Percentiles rank a stretch among this genome's conserved stretches.
These are phyloP conservation scores for Bombus haemorrhoidalis DNA, from an alignment of 1,140 invertebrate species.

Conservation along the genomic window DNA sequence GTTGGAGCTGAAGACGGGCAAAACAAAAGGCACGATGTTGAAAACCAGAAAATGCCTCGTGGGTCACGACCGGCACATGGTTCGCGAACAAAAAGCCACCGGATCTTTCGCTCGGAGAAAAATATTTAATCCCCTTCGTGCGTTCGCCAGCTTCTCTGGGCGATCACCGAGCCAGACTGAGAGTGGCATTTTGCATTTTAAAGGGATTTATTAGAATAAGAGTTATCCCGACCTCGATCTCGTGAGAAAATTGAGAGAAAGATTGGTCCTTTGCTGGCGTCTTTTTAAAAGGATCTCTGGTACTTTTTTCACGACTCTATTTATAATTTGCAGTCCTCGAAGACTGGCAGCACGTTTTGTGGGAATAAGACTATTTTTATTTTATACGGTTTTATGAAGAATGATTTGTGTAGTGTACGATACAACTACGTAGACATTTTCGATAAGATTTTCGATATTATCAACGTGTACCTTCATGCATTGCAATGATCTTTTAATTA, in stretches of 20 bases:
- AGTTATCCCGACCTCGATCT: background rate
- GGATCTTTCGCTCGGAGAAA: constrained; percentile 40
- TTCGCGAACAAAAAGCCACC: constrained; percentile 33
- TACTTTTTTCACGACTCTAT: too few species aligned
- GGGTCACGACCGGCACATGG: constrained; percentile 23
- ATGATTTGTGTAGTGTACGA: too few species aligned
- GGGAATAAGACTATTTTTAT: too few species aligned
- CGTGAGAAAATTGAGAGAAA: background rate
- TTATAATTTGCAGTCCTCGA: too few species aligned
- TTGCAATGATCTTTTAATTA: too few species aligned
- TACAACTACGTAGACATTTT: too few species aligned
- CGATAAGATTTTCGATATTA: too few species aligned
- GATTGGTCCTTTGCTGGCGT: background rate
- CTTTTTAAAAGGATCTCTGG: background rate
- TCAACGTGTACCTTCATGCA: too few species aligned
- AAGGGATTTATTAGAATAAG: constrained; percentile 33
- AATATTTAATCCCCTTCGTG: constrained; percentile 56
- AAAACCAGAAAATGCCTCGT: constrained; percentile 42
- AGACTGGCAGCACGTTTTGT: too few species aligned
- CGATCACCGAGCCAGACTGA: constrained; percentile 19
- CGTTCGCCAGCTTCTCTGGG: background rate
- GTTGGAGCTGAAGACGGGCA: constrained; percentile 36
- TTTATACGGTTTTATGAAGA: too few species aligned
- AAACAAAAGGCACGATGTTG: constrained; percentile 55
- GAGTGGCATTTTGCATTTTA: constrained; percentile 14